These are phyloP conservation scores for Eulemur rufifrons DNA, from an alignment of 2,113 vertebrate species.

Conservation along the genomic window DNA sequence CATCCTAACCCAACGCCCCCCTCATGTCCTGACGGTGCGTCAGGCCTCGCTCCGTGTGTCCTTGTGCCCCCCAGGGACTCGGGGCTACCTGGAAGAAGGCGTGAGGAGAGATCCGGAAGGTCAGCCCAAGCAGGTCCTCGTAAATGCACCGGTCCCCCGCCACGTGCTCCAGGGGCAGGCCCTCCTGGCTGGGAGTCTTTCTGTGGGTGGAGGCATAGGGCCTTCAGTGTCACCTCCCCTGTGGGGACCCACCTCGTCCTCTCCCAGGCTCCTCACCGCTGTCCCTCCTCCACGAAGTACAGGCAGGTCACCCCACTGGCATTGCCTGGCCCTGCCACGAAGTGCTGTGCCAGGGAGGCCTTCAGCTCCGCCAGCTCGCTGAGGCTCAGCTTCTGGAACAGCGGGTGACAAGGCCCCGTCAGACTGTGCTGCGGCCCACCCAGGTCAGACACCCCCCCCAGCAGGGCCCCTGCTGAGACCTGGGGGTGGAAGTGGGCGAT, in stretches of 20 bases:
- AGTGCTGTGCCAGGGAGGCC: slow-evolving; percentile 87
- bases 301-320: slow-evolving; percentile 92
- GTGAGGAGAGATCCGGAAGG: slow-evolving; percentile 95
- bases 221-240: background rate
- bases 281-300: slow-evolving; percentile 95
- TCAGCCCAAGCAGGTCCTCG: slow-evolving; percentile 93
- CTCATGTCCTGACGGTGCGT: no score
- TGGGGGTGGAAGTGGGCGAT: slow-evolving; percentile 96
- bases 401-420: background rate
- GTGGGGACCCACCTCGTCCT: background rate
- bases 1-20: no score
- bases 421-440: background rate
- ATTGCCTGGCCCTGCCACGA: slow-evolving; percentile 90
- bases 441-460: background rate
- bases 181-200: slow-evolving; percentile 92
- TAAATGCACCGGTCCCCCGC: slow-evolving; percentile 92
- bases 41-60: background rate
- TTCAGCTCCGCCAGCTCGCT: slow-evolving; percentile 88
- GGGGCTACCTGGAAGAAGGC: slow-evolving; percentile 95
- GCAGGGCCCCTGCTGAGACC: slow-evolving; percentile 79
- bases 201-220: slow-evolving; percentile 73
- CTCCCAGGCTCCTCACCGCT: slow-evolving; percentile 86
- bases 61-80: no score
- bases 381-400: slow-evolving; percentile 89
- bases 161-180: slow-evolving; percentile 92